These are phyloP conservation scores for Ochotona princeps DNA, from an alignment of 2,113 vertebrate genomes.

Conservation along the genomic window DNA sequence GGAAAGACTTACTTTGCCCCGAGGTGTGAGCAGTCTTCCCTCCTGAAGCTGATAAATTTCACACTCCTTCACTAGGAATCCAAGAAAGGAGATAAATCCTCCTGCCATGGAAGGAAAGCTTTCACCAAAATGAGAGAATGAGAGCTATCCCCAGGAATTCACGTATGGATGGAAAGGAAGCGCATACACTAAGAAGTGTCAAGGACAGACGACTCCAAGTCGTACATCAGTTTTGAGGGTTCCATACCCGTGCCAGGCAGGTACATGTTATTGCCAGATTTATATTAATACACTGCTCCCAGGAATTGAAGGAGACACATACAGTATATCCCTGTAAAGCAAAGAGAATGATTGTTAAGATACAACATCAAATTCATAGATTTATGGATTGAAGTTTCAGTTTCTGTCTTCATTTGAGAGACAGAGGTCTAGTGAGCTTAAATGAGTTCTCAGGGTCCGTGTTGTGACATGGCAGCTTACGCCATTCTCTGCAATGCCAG, in stretches of 20 bases:
- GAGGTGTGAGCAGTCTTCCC: not conserved
- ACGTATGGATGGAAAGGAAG: not conserved
- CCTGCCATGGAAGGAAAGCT: not conserved
- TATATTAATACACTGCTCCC: not conserved
- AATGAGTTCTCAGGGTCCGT: too few species aligned
- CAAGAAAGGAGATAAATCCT: not conserved
- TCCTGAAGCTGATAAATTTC: not conserved
- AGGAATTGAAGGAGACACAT: not conserved
- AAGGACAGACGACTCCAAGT: not conserved
- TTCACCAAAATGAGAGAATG: not conserved
- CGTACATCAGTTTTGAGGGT: too few species aligned
- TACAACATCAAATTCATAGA: not conserved
- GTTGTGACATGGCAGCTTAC: too few species aligned
- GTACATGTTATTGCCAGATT: not conserved
- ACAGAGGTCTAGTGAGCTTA: not conserved
- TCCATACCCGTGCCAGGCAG: not conserved
- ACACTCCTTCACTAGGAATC: not conserved
- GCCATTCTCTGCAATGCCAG: too few species aligned
- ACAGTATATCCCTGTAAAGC: not conserved
- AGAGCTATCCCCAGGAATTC: not conserved
- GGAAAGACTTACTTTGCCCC: not conserved
- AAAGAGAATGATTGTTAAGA: not conserved
- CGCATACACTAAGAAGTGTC: not conserved
- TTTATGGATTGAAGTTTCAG: not conserved
- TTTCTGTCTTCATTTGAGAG: constrained; percentile 27